Percentiles rank a stretch among this genome's conserved stretches.
Conservation (phyloP, 1,140 invertebrate genomes). For the Drosophila neocordata region DNA sequence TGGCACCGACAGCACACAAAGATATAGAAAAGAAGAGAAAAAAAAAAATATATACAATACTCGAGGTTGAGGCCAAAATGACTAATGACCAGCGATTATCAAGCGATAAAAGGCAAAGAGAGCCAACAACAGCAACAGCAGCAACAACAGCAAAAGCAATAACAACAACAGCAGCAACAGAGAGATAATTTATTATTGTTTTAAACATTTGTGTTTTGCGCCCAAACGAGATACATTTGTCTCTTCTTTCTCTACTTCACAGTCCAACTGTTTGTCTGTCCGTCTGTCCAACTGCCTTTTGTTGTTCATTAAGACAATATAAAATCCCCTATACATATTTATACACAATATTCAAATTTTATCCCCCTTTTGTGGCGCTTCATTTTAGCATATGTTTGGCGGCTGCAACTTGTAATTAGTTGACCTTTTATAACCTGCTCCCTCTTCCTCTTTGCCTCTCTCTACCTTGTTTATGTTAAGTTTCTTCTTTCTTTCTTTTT, state of each 20-base stretch:
- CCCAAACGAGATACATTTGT: conserved; percentile 81
- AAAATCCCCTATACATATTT: conserved; percentile 30
- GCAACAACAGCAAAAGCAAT: conserved; percentile 40
- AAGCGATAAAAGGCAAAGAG: conserved; percentile 79
- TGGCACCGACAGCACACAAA: conserved; percentile 62
- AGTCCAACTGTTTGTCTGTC: background rate
- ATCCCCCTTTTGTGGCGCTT: conserved; percentile 14
- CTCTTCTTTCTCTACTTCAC: conserved; percentile 45
- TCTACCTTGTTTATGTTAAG: background rate
- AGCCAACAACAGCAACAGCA: conserved; percentile 28
- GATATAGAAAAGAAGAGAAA: conserved; percentile 57
- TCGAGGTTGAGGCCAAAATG: conserved; percentile 79
- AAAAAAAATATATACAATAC: conserved; percentile 69
- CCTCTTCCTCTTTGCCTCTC: conserved; percentile 9
- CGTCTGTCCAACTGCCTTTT: conserved; percentile 21
- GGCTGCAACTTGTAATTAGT: conserved; percentile 74
- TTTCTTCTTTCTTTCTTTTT: conserved; percentile 26
- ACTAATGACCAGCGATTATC: conserved; percentile 82
- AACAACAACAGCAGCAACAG: conserved; percentile 1
- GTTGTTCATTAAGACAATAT: conserved; percentile 74
- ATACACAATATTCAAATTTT: conserved; percentile 29
- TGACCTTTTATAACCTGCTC: conserved; percentile 57
- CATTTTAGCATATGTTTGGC: conserved; percentile 54
- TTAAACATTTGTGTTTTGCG: conserved; percentile 80
- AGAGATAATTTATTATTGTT: conserved; percentile 81